Evolutionary conservation across 2,113 vertebrate species (phyloP).

Genomic region (Heterotis niloticus): DNA sequence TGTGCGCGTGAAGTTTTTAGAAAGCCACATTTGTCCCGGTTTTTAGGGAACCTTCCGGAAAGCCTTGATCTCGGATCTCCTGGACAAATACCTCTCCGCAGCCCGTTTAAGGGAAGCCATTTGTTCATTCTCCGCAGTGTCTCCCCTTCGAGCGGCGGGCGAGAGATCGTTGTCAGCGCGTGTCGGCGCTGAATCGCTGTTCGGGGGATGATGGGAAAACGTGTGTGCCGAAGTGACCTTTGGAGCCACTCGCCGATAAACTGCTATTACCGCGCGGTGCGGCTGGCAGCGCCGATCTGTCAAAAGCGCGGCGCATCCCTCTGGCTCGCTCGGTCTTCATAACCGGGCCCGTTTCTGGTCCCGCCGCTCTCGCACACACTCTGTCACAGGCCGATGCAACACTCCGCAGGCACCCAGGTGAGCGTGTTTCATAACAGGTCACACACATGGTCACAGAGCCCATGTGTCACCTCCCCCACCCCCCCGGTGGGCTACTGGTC

Average conservation of each 20-base stretch:
- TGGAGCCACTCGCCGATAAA: constrained; percentile 50
- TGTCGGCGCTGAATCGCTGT: constrained; percentile 30
- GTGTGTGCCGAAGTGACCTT: constrained; percentile 48
- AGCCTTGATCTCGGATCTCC: background rate
- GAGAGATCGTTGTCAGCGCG: constrained; percentile 14
- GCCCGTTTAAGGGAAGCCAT: background rate
- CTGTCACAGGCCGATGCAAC: background rate
- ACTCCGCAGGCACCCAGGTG: no score
- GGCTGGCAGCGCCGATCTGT: constrained; percentile 49
- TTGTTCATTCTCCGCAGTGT: constrained; percentile 14
- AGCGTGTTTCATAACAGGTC: background rate
- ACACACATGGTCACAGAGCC: no score
- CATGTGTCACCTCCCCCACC: background rate
- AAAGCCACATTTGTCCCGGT: no score
- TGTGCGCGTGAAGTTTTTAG: no score
- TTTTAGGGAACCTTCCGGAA: no score
- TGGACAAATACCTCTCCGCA: background rate
- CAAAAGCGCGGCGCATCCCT: constrained; percentile 37
- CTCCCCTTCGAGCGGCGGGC: constrained; percentile 9
- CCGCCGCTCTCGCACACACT: background rate
- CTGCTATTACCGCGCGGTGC: constrained; percentile 47
- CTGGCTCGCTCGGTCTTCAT: background rate
- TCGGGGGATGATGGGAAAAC: constrained; percentile 26
- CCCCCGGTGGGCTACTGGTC: background rate
- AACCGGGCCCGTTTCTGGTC: background rate